Evolutionary conservation across 2,113 vertebrate species (phyloP), one percentile per base, ranked within the genome.

Genomic region (Semicossyphus pulcher): DNA sequence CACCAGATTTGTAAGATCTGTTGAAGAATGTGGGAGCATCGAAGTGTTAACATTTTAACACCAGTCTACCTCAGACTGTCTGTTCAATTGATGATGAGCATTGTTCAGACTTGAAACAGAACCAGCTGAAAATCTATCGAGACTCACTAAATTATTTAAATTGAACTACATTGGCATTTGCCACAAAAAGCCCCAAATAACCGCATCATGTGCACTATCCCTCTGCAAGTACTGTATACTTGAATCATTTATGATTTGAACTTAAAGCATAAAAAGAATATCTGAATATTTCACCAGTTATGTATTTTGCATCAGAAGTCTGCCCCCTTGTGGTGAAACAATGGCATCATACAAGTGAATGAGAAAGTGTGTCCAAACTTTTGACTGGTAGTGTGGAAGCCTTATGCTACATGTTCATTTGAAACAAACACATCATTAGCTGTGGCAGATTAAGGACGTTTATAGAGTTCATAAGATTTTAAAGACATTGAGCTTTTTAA

Each of bases 291-390:
- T 0, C 36, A 42, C 7, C 11, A 10, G 31, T 14, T 16, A 31
- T 11, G 34, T 37, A 58, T 48, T 28, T 49, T 52, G 31, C 5
- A 51, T 6, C 29, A 59, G 34, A 76, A 78, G 16, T 68, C 67
- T 85, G 83, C 87, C 86, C 31, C 76, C 83, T 28, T 57, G 80
- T 86, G 88, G 62, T 69, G 11, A 76, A 68, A 68, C 4, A 9
- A 21, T 7, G 42, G 28, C 59, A 58, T 15, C 72, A 23, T 5
- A 67, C 8, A 5, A 51, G 21, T 6, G 20, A 25, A 16, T 8
- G 41, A 44, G 39, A 14, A 4, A 12, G 9, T n/a, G n/a, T n/a
- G n/a, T n/a, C n/a, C n/a, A n/a, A 12, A 39, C 36, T 34, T 34
- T 34, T 34, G 10, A 34, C n/a, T n/a, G n/a, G n/a, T n/a, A n/a